A percentile compares a stretch with the other conserved stretches of the same genome.
These are phyloP conservation scores for Noctuana brunneofusca DNA, from an alignment of 2,888 invertebrate genomes.

Conservation along the genomic window DNA sequence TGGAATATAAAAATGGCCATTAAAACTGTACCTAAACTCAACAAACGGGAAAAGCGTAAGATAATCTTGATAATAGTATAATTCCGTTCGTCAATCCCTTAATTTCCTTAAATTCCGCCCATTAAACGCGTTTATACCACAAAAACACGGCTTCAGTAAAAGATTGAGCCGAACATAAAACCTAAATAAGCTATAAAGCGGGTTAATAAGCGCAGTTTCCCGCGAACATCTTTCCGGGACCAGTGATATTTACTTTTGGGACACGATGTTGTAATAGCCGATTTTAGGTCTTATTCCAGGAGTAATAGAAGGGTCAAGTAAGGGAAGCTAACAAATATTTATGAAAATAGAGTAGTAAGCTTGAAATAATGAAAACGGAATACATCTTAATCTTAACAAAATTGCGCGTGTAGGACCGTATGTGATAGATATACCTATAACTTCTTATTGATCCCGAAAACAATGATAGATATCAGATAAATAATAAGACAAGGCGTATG, in stretches of 20 bases:
- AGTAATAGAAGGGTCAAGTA: background rate
- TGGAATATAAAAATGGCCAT: too few relatives aligned
- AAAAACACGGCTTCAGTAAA: conserved; percentile 39
- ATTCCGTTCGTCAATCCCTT: conserved; percentile 9
- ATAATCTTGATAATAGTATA: background rate
- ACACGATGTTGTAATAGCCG: conserved; percentile 53
- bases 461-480: too few relatives aligned
- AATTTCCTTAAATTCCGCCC: conserved; percentile 19
- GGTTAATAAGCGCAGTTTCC: conserved; percentile 63
- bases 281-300: conserved; percentile 38
- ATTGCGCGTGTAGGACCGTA: too few relatives aligned
- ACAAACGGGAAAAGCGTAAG: background rate
- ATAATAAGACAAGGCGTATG: too few relatives aligned
- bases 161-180: conserved; percentile 54
- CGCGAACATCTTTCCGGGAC: conserved; percentile 57
- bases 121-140: conserved; percentile 9
- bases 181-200: conserved; percentile 61
- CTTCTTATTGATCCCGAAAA: too few relatives aligned
- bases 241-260: conserved; percentile 68
- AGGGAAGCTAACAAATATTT: background rate
- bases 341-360: too few relatives aligned
- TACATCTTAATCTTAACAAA: too few relatives aligned
- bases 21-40: too few relatives aligned
- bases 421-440: too few relatives aligned
- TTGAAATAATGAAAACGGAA: too few relatives aligned